phyloP scores from a whole-genome alignment of 1,140 invertebrate genomes.

The Tetraneura akinire region DNA sequence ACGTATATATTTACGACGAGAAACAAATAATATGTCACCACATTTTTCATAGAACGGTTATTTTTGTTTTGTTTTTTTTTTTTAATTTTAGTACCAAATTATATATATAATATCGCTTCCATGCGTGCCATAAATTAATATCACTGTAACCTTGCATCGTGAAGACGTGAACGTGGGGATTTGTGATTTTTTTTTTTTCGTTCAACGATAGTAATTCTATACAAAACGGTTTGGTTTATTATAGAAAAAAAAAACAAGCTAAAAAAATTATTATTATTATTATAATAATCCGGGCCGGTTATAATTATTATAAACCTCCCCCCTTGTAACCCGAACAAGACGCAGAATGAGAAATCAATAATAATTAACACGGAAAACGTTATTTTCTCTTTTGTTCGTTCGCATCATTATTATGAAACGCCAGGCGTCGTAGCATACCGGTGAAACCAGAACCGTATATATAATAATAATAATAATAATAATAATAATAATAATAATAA shows the following conservation, averaged over 20 bases:
- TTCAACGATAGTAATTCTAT: not conserved
- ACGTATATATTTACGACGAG: not conserved
- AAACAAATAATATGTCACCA: not conserved
- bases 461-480: too few relatives aligned
- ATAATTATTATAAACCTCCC: too few relatives aligned
- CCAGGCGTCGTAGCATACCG: not conserved
- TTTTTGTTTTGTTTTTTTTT: not conserved
- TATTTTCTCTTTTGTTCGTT: slow-evolving; percentile 30
- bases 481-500: too few relatives aligned
- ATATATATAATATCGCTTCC: not conserved
- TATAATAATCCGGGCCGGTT: too few relatives aligned
- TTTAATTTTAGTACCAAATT: not conserved
- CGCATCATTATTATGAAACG: too few relatives aligned
- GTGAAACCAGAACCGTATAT: not conserved
- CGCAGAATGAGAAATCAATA: slow-evolving; percentile 7
- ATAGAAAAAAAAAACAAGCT: too few relatives aligned
- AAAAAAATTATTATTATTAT: too few relatives aligned
- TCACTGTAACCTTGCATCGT: not conserved
- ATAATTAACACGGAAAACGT: not conserved
- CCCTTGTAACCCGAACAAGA: too few relatives aligned
- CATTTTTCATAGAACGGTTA: not conserved
- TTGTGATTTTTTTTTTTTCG: not conserved
- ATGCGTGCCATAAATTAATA: not conserved
- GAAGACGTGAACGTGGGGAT: not conserved
- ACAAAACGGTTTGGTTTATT: too few relatives aligned